Evolutionary conservation across 2,888 invertebrate species (phyloP), one percentile per base, ranked within the genome.

Genomic region (Parnassius apollo): DNA sequence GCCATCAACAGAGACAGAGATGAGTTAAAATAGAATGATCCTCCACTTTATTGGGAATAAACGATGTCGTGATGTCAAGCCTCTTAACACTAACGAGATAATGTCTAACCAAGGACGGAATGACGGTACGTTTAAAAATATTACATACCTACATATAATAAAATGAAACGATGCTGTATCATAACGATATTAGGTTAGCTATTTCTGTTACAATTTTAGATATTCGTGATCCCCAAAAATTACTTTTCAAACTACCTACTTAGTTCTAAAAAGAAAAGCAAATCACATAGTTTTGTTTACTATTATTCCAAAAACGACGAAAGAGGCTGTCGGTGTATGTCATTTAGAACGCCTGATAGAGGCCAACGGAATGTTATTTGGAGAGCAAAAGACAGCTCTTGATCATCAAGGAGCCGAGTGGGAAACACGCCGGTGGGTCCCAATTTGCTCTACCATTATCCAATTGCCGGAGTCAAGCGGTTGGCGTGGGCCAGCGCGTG

Each of bases 401-500:
- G 81, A 87, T 75, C 71, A 75, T 71, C 69, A 74, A 71, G 75
- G 65, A 65, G 67, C 75, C 79, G 81, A 56, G 63, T 81, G 85
- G 88, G 83, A 85, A 83, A 77, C 81, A 76, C 80, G 77, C 82
- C 80, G 86, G 87, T 86, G 86, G 88, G 84, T 84, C 88, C 84
- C 89, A 90, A 90, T 89, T 63, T 63, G 63, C 45, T 56, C 48
- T 59, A 57, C 70, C 77, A 88, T 88, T 88, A 88, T 86, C 82
- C 88, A 88, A 87, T 88, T 88, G 84, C 72, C 75, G 75, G 78
- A 82, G 81, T 80, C 84, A 90, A 91, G 81, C 86, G 87, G 83
- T 91, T 89, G 81, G 91, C 91, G 91, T 91, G 89, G 91, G 91
- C 91, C 77, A 81, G 79, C 86, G 83, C 89, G 88, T 86, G 89